Evolutionary conservation across 2,888 invertebrate genomes (phyloP), one percentile per base, ranked within the genome.

Genomic region (Volucella zonaria): DNA sequence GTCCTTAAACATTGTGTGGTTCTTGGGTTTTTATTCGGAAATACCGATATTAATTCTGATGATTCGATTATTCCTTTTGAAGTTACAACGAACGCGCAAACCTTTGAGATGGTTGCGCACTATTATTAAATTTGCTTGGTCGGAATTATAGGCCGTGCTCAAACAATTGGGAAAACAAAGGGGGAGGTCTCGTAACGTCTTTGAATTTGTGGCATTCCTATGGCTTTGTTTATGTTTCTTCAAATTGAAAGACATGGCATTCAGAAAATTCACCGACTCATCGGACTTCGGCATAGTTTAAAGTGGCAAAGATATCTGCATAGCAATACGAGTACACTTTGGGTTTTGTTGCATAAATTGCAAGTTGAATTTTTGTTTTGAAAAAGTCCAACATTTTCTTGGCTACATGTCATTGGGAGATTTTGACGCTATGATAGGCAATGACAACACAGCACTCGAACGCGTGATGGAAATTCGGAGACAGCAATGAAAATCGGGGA

Each of bases 1-100:
- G 81, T 85, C 76, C 85, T 85, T 73, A 85, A 85, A 81, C 59
- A 83, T 68, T 81, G 79, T 67, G 66, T 67, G 74, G 61, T 51
- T 76, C 56, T 73, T 68, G 52, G 74, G 61, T 51, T 76, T 43
- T 73, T 68, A 64, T 74, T 78, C 52, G 73, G 62, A 83, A 76
- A 85, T 73, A 67, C 58, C 76, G 81, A 85, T 85, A 85, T 85
- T 81, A 85, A 81, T 81, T 85, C 66, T 77, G 85, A 85, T 85
- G 85, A 85, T 67, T 81, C 76, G 81, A 77, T 85, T 68, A 81
- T 85, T 85, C 62, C 71, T 81, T 31, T 81, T 73, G 73, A 77
- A 52, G 51, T 15, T 47, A 51, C 23, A 45, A 31, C 15, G 67
- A 75, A 67, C 54, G 85, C 76, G 81, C 71, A 45, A 62, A 81